phyloP scores from a whole-genome alignment of 92 coral and sea anemone genomes.

The Actinostola sp. region DNA sequence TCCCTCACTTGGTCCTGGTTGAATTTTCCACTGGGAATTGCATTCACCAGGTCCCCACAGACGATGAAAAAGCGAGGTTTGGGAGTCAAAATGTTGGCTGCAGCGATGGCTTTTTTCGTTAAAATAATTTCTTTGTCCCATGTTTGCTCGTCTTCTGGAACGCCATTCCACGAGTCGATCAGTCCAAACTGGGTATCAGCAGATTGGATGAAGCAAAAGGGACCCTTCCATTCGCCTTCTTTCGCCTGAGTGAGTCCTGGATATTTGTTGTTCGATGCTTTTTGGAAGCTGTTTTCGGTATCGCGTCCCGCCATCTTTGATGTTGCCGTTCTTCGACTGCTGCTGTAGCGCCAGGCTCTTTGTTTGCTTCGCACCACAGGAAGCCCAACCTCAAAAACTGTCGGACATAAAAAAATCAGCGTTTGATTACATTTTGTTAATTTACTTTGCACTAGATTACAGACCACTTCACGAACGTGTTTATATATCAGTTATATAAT shows the following conservation, averaged over 20 bases:
- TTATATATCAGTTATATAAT: too few relatives aligned
- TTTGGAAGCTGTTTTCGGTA: constrained; percentile 47
- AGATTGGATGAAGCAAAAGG: constrained; percentile 92
- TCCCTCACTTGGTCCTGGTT: constrained; percentile 89
- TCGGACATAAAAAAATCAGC: too few relatives aligned
- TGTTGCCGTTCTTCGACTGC: constrained; percentile 6
- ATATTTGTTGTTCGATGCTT: constrained; percentile 64
- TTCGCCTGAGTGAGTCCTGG: constrained; percentile 80
- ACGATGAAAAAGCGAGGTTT: constrained; percentile 96
- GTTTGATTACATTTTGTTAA: too few relatives aligned
- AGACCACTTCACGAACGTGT: too few relatives aligned
- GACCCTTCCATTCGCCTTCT: constrained; percentile 93
- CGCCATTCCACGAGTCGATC: constrained; percentile 92
- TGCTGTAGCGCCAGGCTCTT: background rate
- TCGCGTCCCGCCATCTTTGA: constrained; percentile 72
- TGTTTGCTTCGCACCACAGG: constrained; percentile 2
- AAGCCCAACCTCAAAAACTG: constrained; percentile 13
- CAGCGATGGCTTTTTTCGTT: constrained; percentile 77
- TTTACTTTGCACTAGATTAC: too few relatives aligned
- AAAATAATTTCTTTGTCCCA: constrained; percentile 89
- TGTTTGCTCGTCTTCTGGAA: constrained; percentile 74
- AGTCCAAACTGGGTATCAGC: constrained; percentile 97
- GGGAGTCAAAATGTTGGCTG: constrained; percentile 85
- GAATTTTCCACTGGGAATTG: constrained; percentile 75
- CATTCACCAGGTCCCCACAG: constrained; percentile 98